Evolutionary conservation across 2,113 vertebrate species (phyloP).

Genomic region (Salvator merianae): DNA sequence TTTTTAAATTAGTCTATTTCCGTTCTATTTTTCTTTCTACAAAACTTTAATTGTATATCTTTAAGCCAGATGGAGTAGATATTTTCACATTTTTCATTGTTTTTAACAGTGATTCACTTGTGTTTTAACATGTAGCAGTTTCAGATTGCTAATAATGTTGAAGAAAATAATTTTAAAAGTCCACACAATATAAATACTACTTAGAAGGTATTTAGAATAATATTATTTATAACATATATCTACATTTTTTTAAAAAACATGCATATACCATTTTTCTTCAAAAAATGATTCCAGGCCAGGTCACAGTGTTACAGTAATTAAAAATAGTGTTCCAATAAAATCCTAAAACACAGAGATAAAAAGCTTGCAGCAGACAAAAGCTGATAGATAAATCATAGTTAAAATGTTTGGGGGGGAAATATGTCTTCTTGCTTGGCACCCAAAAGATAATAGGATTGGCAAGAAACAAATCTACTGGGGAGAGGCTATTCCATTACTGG

Average conservation of each 20-base stretch:
- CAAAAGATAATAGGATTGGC: too few relatives aligned
- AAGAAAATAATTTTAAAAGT: too few relatives aligned
- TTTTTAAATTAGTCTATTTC: neutral
- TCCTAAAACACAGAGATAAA: neutral
- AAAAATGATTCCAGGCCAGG: neutral
- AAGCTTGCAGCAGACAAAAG: neutral
- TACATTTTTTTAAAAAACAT: neutral
- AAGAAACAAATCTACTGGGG: too few relatives aligned
- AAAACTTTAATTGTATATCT: neutral
- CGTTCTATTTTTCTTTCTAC: neutral
- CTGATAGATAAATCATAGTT: neutral
- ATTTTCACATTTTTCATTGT: neutral
- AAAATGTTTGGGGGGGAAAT: neutral
- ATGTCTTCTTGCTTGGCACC: too few relatives aligned
- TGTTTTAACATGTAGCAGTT: neutral
- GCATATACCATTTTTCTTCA: neutral
- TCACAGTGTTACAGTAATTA: neutral
- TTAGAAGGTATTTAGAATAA: too few relatives aligned
- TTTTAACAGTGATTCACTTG: neutral
- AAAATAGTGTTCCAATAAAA: neutral
- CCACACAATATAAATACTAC: too few relatives aligned
- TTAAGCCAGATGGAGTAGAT: neutral
- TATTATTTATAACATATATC: neutral
- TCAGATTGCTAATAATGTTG: neutral
- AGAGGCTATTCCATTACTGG: too few relatives aligned